Base-by-base conservation (phyloP, 2,113 vertebrate genomes). In the Melanerpes formicivorus region DNA sequence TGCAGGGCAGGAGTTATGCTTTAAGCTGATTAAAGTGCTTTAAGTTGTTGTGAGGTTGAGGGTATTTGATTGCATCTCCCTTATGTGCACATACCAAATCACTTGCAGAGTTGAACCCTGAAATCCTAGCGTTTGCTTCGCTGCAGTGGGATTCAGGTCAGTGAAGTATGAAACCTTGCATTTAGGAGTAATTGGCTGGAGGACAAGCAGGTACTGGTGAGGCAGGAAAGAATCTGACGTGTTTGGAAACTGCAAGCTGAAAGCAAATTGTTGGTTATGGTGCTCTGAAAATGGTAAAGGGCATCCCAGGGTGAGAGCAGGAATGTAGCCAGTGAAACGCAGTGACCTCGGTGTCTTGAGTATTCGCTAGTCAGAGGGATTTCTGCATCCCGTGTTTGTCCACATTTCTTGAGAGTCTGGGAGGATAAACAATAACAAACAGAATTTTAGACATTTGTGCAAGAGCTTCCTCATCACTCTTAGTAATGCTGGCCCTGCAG, bases 81-180 rank as follows among this genome's bases (percentile, higher is more conserved):
- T 14, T 17, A 10, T 1, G 1, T 13, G 5, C 4, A 7, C 1
- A 6, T 5, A 13, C 9, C 18, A 4, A 40, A 1, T 58, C 74
- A 70, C 27, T 34, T 87, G 8, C 23, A 42, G 42, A 8, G 10
- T 78, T 54, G 44, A 65, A 58, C 40, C n/a, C 16, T n/a, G 29
- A 65, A 71, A 42, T 56, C 26, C 25, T n/a, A 40, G 25, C 1
- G 1, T 58, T 83, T 48, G 5, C 14, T 79, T 14, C 52, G 34
- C 54, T 50, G 11, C 2, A 2, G 18, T 71, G 21, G 42, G 44
- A 37, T 44, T 15, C 32, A 44, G 52, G 44, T 71, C n/a, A 71
- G 63, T 56, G n/a, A 65, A 56, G 56, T 65, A 59, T 9, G 42
- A 65, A 74, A 23, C 37, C 15, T 79, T 80, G n/a, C 4, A 6